Evolutionary conservation across 2,888 invertebrate genomes (phyloP).

Genomic region (Mamestra brassicae): DNA sequence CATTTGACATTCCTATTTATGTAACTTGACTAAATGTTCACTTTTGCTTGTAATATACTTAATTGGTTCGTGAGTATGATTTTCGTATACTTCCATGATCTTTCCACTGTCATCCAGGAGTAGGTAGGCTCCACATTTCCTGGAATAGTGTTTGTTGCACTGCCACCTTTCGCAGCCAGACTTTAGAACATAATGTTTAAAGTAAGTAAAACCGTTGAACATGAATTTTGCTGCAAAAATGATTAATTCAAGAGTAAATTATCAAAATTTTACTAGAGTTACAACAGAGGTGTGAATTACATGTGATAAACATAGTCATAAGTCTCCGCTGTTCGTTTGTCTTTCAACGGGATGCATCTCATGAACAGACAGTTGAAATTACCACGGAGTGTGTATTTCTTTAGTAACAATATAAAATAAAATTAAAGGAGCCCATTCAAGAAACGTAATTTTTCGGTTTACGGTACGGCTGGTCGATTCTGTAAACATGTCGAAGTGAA

Average conservation of each 20-base stretch:
- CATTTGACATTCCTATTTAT: neutral
- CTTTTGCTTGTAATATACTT: constrained; percentile 13
- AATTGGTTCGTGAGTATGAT: constrained; percentile 60
- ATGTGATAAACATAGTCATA: no score
- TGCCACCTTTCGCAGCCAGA: constrained; percentile 20
- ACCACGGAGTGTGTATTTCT: no score
- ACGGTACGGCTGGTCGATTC: no score
- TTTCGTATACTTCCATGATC: constrained; percentile 4
- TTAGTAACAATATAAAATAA: no score
- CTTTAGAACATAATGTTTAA: constrained; percentile 13
- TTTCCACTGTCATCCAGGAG: constrained; percentile 19
- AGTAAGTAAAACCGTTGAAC: constrained; percentile 25
- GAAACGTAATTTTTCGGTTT: no score
- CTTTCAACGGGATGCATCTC: no score
- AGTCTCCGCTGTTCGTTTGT: no score
- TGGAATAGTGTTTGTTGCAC: constrained; percentile 29
- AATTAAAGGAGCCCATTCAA: no score
- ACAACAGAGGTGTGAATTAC: neutral
- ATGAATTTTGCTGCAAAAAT: constrained; percentile 32
- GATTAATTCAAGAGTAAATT: neutral
- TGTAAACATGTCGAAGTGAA: no score
- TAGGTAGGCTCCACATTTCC: constrained; percentile 18
- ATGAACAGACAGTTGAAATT: no score
- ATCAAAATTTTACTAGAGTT: neutral
- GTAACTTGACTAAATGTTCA: constrained; percentile 37